Percentiles rank a stretch among this genome's conserved stretches.
Evolutionary conservation across 2,113 vertebrate species (phyloP).

Genomic region (Trematomus loennbergii): DNA sequence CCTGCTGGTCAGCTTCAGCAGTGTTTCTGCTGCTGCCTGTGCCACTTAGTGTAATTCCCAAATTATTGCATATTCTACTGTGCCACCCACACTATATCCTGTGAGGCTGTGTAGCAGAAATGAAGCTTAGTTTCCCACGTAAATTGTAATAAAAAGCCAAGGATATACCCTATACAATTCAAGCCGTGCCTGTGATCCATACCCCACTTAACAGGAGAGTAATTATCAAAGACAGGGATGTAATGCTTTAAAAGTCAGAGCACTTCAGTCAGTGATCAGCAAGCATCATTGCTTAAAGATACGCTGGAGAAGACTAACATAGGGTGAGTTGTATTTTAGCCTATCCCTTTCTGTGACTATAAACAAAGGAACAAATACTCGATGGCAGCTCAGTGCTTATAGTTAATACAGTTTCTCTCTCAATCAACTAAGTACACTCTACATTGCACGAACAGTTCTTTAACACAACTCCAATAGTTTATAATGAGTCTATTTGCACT

Average conservation of each 20-base stretch:
- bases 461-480: too few relatives aligned
- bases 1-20: not conserved
- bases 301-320: not conserved
- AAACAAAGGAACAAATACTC: too few relatives aligned
- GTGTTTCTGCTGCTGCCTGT: not conserved
- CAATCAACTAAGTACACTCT: too few relatives aligned
- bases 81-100: conserved; percentile 18
- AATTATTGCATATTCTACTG: conserved; percentile 12
- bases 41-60: conserved; percentile 4
- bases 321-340: not conserved
- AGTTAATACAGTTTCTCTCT: too few relatives aligned
- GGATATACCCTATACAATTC: not conserved
- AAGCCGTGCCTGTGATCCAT: not conserved
- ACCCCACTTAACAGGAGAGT: not conserved
- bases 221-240: not conserved
- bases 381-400: too few relatives aligned
- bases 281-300: not conserved
- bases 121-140: not conserved
- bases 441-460: too few relatives aligned
- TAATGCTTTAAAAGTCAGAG: not conserved
- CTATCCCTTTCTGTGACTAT: not conserved
- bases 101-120: not conserved
- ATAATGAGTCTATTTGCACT: too few relatives aligned
- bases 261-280: not conserved
- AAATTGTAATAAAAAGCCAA: not conserved